phyloP scores from a whole-genome alignment of 2,888 invertebrate genomes.

The Beris morrisii region DNA sequence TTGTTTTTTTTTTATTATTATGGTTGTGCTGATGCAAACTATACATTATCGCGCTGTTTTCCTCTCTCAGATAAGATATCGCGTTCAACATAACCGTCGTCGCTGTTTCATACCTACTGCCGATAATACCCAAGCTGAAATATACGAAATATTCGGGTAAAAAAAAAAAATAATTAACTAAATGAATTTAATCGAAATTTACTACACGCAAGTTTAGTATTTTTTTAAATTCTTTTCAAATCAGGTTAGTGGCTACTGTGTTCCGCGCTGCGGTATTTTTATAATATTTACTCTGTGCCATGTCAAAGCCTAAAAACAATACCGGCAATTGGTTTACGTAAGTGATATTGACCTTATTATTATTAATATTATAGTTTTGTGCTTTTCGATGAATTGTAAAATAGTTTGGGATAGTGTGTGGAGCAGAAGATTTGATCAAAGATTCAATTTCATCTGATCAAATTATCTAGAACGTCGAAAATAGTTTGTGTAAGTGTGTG shows the following conservation, averaged over 20 bases:
- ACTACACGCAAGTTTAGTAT: too few species aligned
- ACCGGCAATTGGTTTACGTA: constrained; percentile 39
- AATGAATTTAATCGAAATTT: too few species aligned
- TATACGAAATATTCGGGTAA: neutral
- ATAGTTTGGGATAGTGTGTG: too few species aligned
- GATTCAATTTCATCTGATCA: too few species aligned
- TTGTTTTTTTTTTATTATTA: constrained; percentile 18
- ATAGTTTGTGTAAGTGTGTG: too few species aligned
- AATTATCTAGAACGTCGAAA: too few species aligned
- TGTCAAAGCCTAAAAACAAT: constrained; percentile 29
- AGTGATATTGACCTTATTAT: constrained; percentile 9
- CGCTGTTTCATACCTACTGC: neutral
- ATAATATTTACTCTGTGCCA: neutral
- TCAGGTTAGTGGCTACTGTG: neutral
- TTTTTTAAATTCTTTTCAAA: neutral
- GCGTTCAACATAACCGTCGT: constrained; percentile 17
- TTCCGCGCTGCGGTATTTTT: neutral
- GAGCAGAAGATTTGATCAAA: too few species aligned
- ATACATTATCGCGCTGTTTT: constrained; percentile 27
- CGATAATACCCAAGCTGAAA: neutral
- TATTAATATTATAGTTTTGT: too few species aligned
- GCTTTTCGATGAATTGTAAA: too few species aligned
- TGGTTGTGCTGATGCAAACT: constrained; percentile 25
- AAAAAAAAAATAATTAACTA: neutral
- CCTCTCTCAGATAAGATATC: constrained; percentile 25